Evolutionary conservation across 2,888 invertebrate species (phyloP), one percentile per base, ranked within the genome.

Genomic region (Drosophila monieri): DNA sequence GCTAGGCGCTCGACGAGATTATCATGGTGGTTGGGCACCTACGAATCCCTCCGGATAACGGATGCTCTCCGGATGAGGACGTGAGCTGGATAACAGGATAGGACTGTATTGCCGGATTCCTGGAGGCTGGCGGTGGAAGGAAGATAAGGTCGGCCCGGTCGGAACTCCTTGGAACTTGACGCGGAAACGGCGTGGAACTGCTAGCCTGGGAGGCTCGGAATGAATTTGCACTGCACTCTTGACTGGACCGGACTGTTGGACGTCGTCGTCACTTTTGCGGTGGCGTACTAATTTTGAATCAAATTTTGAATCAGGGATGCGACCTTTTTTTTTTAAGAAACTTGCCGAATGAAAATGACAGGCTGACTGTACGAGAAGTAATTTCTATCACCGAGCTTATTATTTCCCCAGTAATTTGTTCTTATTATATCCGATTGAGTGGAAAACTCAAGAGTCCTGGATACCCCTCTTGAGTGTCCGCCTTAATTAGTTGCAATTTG

Each of bases 401-500:
- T 6, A 3, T 6, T 41, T 18, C 39, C 23, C 27, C 3, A 9
- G n/a, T 9, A 1, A 39, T 59, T 74, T 30, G 30, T 53, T 18
- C 39, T 27, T 53, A 21, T 61, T 46, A 58, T 25, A 21, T 54
- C 47, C 12, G 68, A 66, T 68, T 48, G 65, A 64, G 62, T 46
- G 62, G 62, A 66, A 64, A 53, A 30, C 44, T 66, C 6, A 8
- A 32, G 27, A 21, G 35, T 27, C 27, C 18, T 39, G 15, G 25
- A 4, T 18, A 9, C 9, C 4, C 47, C 30, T 30, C 25, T 53
- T 41, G 27, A 54, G 66, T 61, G 18, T 3, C 9, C 10, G 71
- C 57, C 23, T 14, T 87, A 83, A 83, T 83, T 83, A 87, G 83
- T 46, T 83, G 80, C 88, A 81, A 83, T 83, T 87, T 87, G 85